phyloP scores from a whole-genome alignment of 2,113 vertebrate species.

The Sterna hirundo region DNA sequence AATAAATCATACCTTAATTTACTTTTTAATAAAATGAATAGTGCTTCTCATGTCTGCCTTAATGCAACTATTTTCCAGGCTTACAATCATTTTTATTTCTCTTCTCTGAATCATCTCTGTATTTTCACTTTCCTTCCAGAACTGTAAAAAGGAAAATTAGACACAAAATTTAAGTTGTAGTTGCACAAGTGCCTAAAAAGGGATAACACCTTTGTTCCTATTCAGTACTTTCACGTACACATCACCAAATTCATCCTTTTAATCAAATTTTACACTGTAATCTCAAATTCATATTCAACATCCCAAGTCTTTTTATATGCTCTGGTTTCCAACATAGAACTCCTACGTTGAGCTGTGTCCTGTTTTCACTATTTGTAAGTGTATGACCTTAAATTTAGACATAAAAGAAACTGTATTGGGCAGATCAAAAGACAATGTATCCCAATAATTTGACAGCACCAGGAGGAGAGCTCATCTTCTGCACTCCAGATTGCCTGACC shows the following conservation, averaged over 20 bases:
- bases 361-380: not conserved
- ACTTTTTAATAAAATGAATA: not conserved
- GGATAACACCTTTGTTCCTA: not conserved
- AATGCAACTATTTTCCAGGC: not conserved
- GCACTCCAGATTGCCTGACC: not conserved
- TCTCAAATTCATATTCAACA: not conserved
- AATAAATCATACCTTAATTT: not conserved
- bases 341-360: not conserved
- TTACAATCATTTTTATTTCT: not conserved
- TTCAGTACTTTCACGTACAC: not conserved
- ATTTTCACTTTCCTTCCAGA: not conserved
- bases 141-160: not conserved
- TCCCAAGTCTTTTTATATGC: not conserved
- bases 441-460: not conserved
- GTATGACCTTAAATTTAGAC: not conserved
- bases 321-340: not conserved
- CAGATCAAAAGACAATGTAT: not conserved
- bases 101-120: not conserved
- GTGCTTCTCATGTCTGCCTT: not conserved
- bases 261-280: not conserved
- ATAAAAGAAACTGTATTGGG: not conserved
- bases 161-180: not conserved
- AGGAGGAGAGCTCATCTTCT: not conserved
- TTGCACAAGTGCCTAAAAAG: not conserved
- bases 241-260: not conserved